Base-by-base conservation (phyloP, 2,797 vertebrate species). In the Microcaecilia unicolor region DNA sequence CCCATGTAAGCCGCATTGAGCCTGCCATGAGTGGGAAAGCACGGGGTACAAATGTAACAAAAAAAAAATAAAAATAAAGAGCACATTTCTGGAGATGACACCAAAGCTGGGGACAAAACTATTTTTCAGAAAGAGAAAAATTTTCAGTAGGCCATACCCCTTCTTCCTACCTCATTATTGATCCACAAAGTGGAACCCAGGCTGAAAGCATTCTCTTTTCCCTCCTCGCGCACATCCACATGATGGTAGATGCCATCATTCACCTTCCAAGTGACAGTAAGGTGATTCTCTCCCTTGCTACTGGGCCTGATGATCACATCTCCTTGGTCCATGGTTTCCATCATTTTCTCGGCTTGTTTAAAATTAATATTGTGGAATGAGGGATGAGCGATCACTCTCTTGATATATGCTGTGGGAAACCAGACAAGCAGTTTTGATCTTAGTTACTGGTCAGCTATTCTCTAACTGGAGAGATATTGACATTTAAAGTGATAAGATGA, bases 301-400 rank as follows among this genome's bases (percentile, higher is more conserved):
- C 96, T 99, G 3, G 95, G 95, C 18, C 96, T 80, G 58, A 99
- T 97, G 38, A 99, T 91, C 50, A 97, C 81, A 10, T 99, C 96
- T 23, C 96, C 95, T 71, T 98, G 94, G 78, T 99, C 96, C 85
- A 98, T 85, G 10, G 90, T 85, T 72, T 97, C 96, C 94, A 99
- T 99, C 94, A 98, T 97, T 71, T 97, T 98, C 80, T 99, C 96
- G 0, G 96, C 93, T 80, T 99, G 93, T 74, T 94, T 99, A 67
- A 98, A 99, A 70, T 95, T 98, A 50, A 99, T 98, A 58, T 99
- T 99, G 82, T 98, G 93, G 86, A 99, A 99, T 58, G 93, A 98
- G 0, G 95, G 96, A 54, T 99, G 96, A 54, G 93, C 96, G 10
- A 99, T 99, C 28, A 99, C 96, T 35, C 96, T 85, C 64, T 98